phyloP scores from a whole-genome alignment of 1,140 invertebrate genomes.

The Chionoecetes opilio region DNA sequence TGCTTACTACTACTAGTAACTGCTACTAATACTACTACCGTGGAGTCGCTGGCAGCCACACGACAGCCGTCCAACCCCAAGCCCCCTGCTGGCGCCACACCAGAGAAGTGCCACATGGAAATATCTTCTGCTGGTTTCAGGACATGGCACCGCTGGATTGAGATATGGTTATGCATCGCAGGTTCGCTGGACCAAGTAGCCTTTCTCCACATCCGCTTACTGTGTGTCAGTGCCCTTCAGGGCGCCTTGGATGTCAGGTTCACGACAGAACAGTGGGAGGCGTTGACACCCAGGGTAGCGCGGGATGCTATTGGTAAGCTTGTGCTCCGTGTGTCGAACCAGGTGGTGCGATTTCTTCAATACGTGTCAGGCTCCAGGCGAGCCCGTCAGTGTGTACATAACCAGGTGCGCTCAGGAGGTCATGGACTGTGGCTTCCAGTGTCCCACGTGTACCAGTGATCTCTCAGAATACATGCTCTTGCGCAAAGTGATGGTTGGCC shows the following conservation, averaged over 20 bases:
- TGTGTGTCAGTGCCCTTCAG: not conserved
- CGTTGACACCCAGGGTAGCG: not conserved
- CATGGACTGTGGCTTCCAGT: too few species aligned
- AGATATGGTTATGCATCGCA: not conserved
- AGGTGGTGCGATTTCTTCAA: constrained; percentile 39
- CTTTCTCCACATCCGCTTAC: not conserved
- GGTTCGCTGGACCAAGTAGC: not conserved
- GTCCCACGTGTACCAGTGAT: too few species aligned
- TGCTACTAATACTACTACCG: too few species aligned
- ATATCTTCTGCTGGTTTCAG: not conserved
- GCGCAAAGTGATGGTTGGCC: not conserved
- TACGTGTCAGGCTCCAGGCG: not conserved
- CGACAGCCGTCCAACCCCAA: not conserved
- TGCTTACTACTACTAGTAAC: too few species aligned
- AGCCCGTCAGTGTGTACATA: not conserved
- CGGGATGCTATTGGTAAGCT: constrained; percentile 13
- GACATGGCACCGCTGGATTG: not conserved
- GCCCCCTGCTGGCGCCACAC: not conserved
- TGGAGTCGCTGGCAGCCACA: too few species aligned
- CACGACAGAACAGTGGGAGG: not conserved
- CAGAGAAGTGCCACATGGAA: not conserved
- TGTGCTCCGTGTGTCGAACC: not conserved
- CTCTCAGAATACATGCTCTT: too few species aligned
- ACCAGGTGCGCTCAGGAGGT: not conserved
- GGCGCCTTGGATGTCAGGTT: not conserved